Conservation (phyloP, 2,888 invertebrate genomes). For the Tipula vernalis region DNA sequence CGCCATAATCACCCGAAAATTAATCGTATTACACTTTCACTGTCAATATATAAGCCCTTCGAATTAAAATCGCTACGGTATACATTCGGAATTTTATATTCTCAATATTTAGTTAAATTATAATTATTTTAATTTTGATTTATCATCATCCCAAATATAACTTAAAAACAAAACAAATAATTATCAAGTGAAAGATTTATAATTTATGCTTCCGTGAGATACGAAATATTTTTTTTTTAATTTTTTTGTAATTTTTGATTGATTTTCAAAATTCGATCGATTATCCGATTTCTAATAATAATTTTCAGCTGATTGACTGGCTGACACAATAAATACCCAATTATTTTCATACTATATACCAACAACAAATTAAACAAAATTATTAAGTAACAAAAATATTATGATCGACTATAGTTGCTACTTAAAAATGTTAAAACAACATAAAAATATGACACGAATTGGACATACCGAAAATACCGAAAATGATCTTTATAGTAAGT, state of each 20-base stretch:
- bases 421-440: background rate
- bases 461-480: background rate
- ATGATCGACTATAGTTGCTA: background rate
- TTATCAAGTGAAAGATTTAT: background rate
- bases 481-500: background rate
- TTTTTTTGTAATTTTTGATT: background rate
- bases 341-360: background rate
- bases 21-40: background rate
- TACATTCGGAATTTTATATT: background rate
- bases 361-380: background rate
- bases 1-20: background rate
- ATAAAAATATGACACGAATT: background rate
- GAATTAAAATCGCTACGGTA: background rate
- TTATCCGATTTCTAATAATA: background rate
- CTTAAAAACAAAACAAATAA: background rate
- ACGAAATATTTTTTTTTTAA: background rate
- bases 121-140: background rate
- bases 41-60: background rate
- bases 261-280: background rate
- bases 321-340: background rate
- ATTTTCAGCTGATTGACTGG: background rate
- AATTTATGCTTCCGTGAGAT: background rate
- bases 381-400: background rate
- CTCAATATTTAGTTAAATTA: background rate
- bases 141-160: background rate